Base-by-base conservation (phyloP, 2,113 vertebrate genomes). In the Nicator chloris region DNA sequence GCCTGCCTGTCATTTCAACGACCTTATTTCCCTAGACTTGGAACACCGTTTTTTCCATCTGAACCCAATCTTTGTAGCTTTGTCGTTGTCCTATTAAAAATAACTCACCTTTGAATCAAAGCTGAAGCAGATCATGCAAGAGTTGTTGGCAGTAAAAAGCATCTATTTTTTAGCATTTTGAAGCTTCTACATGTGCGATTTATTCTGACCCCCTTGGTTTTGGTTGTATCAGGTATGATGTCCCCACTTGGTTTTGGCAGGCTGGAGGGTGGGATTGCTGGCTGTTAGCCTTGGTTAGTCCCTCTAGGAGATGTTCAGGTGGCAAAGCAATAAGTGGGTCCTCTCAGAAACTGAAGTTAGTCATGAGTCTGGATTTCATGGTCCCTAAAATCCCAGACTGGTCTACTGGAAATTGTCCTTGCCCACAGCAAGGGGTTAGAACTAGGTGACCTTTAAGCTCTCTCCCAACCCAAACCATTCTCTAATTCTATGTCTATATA, bases 1-100 rank as follows among this genome's bases (percentile, higher is more conserved):
- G 4, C 50, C 63, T 47, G 73, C 45, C 95, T 87, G 66, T 96
- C 87, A 39, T 93, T 79, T 42, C 81, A 56, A 21, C 2, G 22
- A 79, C 94, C 83, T 95, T 95, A 66, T 93, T 94, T 88, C 92
- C 61, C 78, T 66, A 47, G 68, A 7, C 84, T 82, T 40, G n/a
- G 26, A 87, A 56, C 64, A 21, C n/a, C 3, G 13, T 28, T 49
- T 77, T 33, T 61, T n/a, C 63, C 49, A 23, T 64, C 49, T 5
- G 0, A 83, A 77, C 63, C 27, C 4, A 2, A 11, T 31, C 18
- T 59, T 71, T 23, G 37, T 49, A 31, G 64, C 60, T 88, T 86
- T 28, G 24, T 47, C 57, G 49, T 40, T n/a, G 22, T 56, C 78
- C 42, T 40, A 4, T 60, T 69, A 76, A 80, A 91, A 93, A 73